These are phyloP conservation scores for Andricus grossulariae DNA, from an alignment of 1,140 invertebrate genomes.

Conservation along the genomic window DNA sequence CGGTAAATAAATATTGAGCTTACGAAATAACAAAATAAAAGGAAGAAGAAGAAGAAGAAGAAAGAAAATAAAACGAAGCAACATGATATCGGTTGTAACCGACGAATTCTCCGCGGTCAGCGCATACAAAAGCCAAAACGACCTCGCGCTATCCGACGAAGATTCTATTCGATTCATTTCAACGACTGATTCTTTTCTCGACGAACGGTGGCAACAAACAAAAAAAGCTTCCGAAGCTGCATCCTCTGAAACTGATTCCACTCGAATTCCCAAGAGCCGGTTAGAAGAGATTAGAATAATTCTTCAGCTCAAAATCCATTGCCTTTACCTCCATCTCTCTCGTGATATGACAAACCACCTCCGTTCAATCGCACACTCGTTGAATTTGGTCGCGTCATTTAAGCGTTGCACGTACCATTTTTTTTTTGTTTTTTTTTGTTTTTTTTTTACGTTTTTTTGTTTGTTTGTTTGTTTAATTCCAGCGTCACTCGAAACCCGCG, in stretches of 20 bases:
- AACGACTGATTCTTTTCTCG: constrained; percentile 32
- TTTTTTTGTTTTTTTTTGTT: neutral
- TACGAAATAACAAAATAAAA: constrained; percentile 42
- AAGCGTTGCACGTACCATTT: constrained; percentile 46
- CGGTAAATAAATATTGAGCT: constrained; percentile 29
- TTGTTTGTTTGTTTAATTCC: constrained; percentile 43
- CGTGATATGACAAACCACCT: neutral
- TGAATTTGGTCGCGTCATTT: constrained; percentile 43
- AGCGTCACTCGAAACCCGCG: constrained; percentile 56
- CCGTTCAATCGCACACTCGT: constrained; percentile 41
- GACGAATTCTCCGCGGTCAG: constrained; percentile 33
- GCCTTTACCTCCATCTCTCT: neutral
- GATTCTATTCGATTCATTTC: constrained; percentile 13
- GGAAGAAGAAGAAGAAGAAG: constrained; percentile 31
- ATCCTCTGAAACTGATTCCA: neutral
- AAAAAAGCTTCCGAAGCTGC: too few species aligned
- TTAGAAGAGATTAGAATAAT: too few species aligned
- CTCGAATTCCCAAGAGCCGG: neutral
- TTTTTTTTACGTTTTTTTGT: too few species aligned
- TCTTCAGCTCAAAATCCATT: neutral
- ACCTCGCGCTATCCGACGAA: constrained; percentile 24
- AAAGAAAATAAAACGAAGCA: constrained; percentile 40
- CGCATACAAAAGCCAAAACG: constrained; percentile 13
- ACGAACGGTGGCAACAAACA: constrained; percentile 17
- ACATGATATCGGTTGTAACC: constrained; percentile 38